A percentile compares a stretch with the other conserved stretches of the same genome.
Evolutionary conservation across 2,113 vertebrate species (phyloP).

Genomic region (Psophia crepitans): DNA sequence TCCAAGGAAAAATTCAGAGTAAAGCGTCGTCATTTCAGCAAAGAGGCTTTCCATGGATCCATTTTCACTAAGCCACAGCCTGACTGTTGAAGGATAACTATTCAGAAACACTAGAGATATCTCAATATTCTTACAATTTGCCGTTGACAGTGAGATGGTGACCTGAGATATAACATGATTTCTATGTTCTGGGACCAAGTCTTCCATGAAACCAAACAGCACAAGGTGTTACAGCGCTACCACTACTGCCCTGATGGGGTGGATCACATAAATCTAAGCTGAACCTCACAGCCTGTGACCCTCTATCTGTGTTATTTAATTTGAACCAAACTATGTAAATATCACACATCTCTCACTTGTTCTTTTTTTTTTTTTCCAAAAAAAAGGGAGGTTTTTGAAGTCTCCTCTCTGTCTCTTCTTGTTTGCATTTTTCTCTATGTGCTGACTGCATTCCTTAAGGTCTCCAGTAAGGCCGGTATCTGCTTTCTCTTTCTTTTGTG

Average conservation of each 20-base stretch:
- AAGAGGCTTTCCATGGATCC: neutral
- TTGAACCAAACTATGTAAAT: neutral
- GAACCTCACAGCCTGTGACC: neutral
- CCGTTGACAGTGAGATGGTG: neutral
- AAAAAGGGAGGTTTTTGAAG: neutral
- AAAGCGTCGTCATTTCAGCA: neutral
- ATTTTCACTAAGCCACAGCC: neutral
- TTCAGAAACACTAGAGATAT: neutral
- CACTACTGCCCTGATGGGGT: neutral
- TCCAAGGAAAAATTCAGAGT: neutral
- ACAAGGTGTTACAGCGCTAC: neutral
- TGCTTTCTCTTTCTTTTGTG: neutral
- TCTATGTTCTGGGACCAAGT: neutral
- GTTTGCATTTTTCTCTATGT: neutral
- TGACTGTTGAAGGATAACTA: neutral
- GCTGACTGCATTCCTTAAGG: neutral
- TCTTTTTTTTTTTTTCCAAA: neutral
- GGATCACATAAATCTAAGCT: neutral
- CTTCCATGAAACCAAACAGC: neutral
- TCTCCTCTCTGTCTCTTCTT: neutral
- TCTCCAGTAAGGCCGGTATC: neutral
- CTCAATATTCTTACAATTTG: neutral
- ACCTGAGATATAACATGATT: neutral
- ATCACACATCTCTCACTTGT: neutral
- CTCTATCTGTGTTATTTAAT: neutral